Percentiles rank a stretch among this genome's conserved stretches.
These are phyloP conservation scores for Rousettus leschenaultii DNA, from an alignment of 2,113 vertebrate species.

Conservation along the genomic window DNA sequence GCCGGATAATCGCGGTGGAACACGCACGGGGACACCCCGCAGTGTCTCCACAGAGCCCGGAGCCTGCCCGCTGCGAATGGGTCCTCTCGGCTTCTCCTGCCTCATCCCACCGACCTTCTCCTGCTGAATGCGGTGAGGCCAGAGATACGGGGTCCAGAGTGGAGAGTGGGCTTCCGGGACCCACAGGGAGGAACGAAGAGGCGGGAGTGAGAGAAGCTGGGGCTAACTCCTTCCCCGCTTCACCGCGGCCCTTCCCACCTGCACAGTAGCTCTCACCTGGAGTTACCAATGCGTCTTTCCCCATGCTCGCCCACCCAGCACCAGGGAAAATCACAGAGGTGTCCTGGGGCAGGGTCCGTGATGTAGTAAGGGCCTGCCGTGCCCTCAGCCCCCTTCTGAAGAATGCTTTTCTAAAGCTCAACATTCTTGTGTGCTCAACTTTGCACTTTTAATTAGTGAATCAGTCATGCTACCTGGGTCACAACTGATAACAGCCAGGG, in stretches of 20 bases:
- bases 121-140: neutral
- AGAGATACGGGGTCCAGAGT: too few relatives aligned
- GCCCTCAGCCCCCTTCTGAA: neutral
- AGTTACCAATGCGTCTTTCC: neutral
- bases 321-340: neutral
- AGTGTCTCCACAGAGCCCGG: neutral
- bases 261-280: too few relatives aligned
- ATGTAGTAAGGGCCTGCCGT: neutral
- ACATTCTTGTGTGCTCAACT: neutral
- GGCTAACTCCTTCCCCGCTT: neutral
- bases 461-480: neutral
- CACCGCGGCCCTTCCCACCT: neutral
- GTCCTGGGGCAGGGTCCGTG: neutral
- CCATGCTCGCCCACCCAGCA: too few relatives aligned
- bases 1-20: too few relatives aligned
- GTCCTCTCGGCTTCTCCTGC: neutral
- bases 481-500: neutral
- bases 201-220: neutral
- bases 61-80: neutral
- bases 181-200: neutral
- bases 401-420: neutral
- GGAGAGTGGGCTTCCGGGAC: neutral
- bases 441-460: neutral
- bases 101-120: neutral
- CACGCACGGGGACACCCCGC: neutral